Evolutionary conservation across 2,113 vertebrate genomes (phyloP), one percentile per base, ranked within the genome.

Genomic region (Marmota monax): DNA sequence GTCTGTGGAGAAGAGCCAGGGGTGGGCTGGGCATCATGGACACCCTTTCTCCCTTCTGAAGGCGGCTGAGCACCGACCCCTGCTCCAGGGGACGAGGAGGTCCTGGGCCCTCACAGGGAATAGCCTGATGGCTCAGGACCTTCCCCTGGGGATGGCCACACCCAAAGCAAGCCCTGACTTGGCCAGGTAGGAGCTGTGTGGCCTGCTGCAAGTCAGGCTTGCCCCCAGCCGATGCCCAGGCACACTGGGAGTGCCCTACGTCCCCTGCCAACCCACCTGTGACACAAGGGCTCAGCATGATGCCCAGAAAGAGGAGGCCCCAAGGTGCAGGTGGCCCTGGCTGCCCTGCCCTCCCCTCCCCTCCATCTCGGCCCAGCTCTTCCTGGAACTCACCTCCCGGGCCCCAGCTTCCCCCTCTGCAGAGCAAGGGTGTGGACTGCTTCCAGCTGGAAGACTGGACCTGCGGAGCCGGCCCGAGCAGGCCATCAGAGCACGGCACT

Each of bases 11-110:
- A 18, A 34, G 29, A 14, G 20, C 78, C 16, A 2, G 29, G 10
- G 10, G 3, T 23, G 11, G 25, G 17, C 7, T 1, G 9, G 29
- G 32, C 0, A 13, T 6, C 8, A 1, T 4, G 51, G 42, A 23
- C 84, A 13, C 5, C 76, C 8, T 48, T 16, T 16, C 32, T 34
- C 37, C 70, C n/a, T 16, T 45, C 39, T 63, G n/a, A 88, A 63
- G 13, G 72, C 37, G n/a, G 61, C 51, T 14, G 39, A 78, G n/a
- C 17, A 3, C n/a, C 88, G 8, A n/a, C 45, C 27, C 53, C 42
- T 25, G 42, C 7, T 84, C 84, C 96, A 67, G 85, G 58, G 23
- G 25, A 22, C 3, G 34, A 25, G 2, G 34, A 25, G 2, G 13
- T 10, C 53, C 85, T 2, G 2, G 37, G 39, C 25, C 8, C 39